Conservation (phyloP, 2,888 invertebrate genomes). For the Spicauda simplicius region DNA sequence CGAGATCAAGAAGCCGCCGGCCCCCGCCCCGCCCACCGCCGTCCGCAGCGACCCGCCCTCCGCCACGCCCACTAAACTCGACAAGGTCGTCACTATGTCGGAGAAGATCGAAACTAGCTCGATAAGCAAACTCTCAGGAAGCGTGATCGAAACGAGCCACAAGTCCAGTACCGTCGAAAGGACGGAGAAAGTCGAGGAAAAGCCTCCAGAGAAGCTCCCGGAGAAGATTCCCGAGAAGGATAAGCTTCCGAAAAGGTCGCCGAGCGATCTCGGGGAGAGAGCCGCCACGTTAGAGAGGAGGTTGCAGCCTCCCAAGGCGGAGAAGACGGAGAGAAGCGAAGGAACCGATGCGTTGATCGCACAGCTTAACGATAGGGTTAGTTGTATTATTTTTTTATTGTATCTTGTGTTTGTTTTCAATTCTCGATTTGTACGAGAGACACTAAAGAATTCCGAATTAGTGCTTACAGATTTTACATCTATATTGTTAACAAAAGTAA, state of each 20-base stretch:
- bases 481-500: too few relatives aligned
- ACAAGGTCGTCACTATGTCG: conserved; percentile 37
- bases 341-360: conserved; percentile 68
- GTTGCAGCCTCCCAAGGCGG: conserved; percentile 45
- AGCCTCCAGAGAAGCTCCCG: not conserved
- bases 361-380: conserved; percentile 79
- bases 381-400: conserved; percentile 39
- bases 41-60: conserved; percentile 48
- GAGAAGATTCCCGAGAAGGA: not conserved
- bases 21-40: conserved; percentile 54
- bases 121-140: conserved; percentile 45
- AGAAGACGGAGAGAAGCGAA: conserved; percentile 58
- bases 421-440: too few relatives aligned
- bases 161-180: conserved; percentile 56
- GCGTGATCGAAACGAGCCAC: conserved; percentile 43
- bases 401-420: too few relatives aligned
- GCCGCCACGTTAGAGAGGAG: not conserved
- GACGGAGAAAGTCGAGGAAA: conserved; percentile 50
- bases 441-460: too few relatives aligned
- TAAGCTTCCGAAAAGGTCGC: conserved; percentile 42
- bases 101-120: conserved; percentile 53
- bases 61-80: conserved; percentile 47
- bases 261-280: conserved; percentile 46
- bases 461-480: too few relatives aligned
- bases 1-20: conserved; percentile 69